Conservation (phyloP, 1,140 invertebrate species). For the Lysiphlebus fabarum region DNA sequence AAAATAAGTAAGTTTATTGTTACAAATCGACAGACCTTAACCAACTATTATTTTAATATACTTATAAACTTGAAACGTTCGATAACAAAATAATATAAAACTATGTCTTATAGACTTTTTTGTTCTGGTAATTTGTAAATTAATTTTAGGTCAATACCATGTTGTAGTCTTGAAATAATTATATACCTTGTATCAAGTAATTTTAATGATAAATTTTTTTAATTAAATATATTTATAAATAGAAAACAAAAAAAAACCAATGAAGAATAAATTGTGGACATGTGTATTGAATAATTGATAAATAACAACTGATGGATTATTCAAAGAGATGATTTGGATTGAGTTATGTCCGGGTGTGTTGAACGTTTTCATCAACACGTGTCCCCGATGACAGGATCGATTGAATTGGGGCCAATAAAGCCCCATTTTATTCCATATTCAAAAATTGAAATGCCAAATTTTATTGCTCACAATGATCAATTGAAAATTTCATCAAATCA, state of each 20-base stretch:
- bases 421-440: constrained; percentile 27
- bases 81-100: not conserved
- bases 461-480: not conserved
- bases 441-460: not conserved
- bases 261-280: not conserved
- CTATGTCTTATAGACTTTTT: no score
- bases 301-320: constrained; percentile 32
- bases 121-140: no score
- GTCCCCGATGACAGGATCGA: constrained; percentile 43
- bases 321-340: constrained; percentile 35
- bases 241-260: no score
- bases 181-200: no score
- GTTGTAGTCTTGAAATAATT: no score
- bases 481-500: constrained; percentile 21
- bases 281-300: constrained; percentile 16
- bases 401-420: constrained; percentile 36
- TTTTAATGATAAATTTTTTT: no score
- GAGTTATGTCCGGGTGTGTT: constrained; percentile 42
- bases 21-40: not conserved
- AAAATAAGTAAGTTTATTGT: no score
- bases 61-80: not conserved
- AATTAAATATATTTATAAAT: not conserved
- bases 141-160: no score
- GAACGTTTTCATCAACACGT: constrained; percentile 22
- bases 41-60: constrained; percentile 14